phyloP scores from a whole-genome alignment of 2,113 vertebrate species.

The Leuciscus idus region DNA sequence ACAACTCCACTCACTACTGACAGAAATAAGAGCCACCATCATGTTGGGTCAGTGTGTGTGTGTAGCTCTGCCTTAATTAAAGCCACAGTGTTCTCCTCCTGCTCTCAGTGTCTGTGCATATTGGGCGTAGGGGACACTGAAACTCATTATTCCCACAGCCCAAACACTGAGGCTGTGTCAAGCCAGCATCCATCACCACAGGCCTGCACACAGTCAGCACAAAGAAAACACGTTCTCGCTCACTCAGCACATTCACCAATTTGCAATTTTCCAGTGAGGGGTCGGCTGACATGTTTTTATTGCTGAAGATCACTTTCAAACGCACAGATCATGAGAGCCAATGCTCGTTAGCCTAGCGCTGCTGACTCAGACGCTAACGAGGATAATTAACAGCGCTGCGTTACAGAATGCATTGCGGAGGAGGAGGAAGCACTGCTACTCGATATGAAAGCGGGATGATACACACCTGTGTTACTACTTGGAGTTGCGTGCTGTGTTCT shows the following conservation, averaged over 20 bases:
- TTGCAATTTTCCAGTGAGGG: conserved; percentile 89
- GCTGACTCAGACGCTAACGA: conserved; percentile 84
- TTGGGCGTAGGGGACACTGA: conserved; percentile 97
- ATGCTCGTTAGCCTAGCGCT: conserved; percentile 85
- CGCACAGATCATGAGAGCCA: conserved; percentile 93
- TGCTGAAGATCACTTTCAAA: conserved; percentile 92
- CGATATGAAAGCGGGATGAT: conserved; percentile 49
- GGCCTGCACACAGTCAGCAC: conserved; percentile 78
- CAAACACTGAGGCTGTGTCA: conserved; percentile 99
- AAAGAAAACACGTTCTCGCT: conserved; percentile 78
- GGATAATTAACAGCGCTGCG: conserved; percentile 94
- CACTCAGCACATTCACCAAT: conserved; percentile 95
- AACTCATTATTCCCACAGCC: conserved; percentile 99
- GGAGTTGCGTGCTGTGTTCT: neutral
- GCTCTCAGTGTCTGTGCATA: conserved; percentile 86
- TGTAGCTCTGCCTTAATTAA: conserved; percentile 87
- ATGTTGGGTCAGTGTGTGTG: conserved; percentile 85
- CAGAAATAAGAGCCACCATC: conserved; percentile 95
- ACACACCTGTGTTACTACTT: neutral
- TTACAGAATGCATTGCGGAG: conserved; percentile 84
- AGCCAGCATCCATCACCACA: conserved; percentile 98
- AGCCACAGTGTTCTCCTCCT: conserved; percentile 88
- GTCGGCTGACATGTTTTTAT: conserved; percentile 91
- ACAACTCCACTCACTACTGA: conserved; percentile 87
- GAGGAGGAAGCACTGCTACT: conserved; percentile 89